Evolutionary conservation across 23 tunicate species (phyloP).

Genomic region (Trididemnum miniatum): DNA sequence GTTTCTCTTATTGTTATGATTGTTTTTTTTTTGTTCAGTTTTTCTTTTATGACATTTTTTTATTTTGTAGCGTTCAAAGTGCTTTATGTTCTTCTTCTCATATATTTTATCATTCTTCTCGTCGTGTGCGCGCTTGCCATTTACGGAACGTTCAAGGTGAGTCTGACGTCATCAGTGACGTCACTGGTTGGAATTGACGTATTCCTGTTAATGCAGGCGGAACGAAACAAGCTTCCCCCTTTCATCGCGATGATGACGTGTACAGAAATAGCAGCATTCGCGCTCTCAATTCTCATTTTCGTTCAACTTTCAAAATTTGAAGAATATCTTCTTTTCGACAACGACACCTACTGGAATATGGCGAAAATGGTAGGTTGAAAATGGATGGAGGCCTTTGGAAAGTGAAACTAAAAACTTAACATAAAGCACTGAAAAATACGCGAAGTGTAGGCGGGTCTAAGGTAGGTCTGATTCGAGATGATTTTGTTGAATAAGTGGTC

Average conservation of each 20-base stretch:
- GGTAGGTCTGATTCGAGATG: too few species aligned
- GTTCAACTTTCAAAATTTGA: constrained; percentile 71
- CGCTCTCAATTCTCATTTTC: constrained; percentile 65
- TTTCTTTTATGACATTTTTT: too few species aligned
- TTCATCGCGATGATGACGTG: constrained; percentile 54
- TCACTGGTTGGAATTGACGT: too few species aligned
- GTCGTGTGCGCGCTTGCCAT: constrained; percentile 53
- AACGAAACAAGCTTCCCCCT: constrained; percentile 45
- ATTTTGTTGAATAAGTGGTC: too few species aligned
- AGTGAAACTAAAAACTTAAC: too few species aligned
- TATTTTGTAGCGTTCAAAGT: constrained; percentile 69
- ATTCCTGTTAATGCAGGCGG: constrained; percentile 53
- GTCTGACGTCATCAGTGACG: too few species aligned
- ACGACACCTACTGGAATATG: constrained; percentile 91
- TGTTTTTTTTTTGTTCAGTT: too few species aligned
- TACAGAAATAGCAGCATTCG: constrained; percentile 50
- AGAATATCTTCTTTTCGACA: constrained; percentile 75
- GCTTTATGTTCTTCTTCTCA: constrained; percentile 53
- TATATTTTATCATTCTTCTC: constrained; percentile 34
- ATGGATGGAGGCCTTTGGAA: too few species aligned
- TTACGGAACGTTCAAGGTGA: constrained; percentile 86
- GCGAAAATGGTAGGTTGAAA: constrained; percentile 84
- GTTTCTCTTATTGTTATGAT: too few species aligned
- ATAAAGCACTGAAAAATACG: too few species aligned
- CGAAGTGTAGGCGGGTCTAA: too few species aligned